Percentiles rank a stretch among this genome's conserved stretches.
Evolutionary conservation across 2,888 invertebrate genomes (phyloP).

Genomic region (Yponomeuta sedellus): DNA sequence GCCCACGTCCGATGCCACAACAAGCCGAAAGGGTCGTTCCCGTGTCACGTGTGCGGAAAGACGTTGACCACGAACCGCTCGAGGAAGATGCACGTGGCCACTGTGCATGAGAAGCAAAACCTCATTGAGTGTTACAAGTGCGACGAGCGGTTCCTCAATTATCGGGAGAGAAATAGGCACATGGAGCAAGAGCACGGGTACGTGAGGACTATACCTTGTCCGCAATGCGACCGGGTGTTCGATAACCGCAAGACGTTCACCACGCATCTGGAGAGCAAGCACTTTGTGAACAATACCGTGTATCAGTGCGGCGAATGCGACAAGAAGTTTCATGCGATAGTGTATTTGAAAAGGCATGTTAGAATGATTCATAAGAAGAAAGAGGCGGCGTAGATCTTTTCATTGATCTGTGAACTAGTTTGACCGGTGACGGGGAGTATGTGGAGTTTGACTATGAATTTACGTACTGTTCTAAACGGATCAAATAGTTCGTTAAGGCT

Average conservation of each 20-base stretch:
- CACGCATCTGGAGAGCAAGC: conserved; percentile 56
- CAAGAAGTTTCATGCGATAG: neutral
- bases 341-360: neutral
- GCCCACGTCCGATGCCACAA: conserved; percentile 62
- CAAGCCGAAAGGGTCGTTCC: conserved; percentile 61
- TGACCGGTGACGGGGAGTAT: too few species aligned
- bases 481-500: too few species aligned
- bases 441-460: too few species aligned
- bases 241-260: conserved; percentile 56
- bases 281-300: conserved; percentile 45
- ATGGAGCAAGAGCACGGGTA: conserved; percentile 61
- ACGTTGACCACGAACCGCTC: conserved; percentile 53
- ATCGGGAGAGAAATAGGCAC: conserved; percentile 52
- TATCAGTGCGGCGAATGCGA: conserved; percentile 2
- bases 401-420: too few species aligned
- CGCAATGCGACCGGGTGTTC: conserved; percentile 58
- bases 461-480: too few species aligned
- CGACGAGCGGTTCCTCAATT: conserved; percentile 54
- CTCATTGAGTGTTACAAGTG: conserved; percentile 63
- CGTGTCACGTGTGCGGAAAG: conserved; percentile 69
- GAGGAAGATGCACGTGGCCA: conserved; percentile 51
- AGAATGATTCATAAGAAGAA: neutral
- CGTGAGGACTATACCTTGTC: conserved; percentile 55
- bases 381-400: too few species aligned
- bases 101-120: conserved; percentile 59